phyloP scores from a whole-genome alignment of 2,888 invertebrate species.

The Rugalucina vietnamica region DNA sequence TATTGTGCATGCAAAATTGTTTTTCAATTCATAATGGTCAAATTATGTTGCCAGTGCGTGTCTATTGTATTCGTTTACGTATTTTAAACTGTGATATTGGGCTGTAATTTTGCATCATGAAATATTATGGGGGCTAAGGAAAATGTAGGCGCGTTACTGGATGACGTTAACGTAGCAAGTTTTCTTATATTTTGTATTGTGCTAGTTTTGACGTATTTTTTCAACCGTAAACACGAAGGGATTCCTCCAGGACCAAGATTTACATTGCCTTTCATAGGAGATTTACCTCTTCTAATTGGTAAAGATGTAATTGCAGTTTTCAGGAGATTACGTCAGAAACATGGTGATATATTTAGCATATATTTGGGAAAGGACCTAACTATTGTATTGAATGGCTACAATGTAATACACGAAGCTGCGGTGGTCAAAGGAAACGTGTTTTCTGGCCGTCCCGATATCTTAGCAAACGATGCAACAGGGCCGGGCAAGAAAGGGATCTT shows the following conservation, averaged over 20 bases:
- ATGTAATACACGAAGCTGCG: neutral
- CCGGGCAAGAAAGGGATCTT: conserved; percentile 26
- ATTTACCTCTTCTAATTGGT: conserved; percentile 9
- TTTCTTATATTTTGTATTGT: too few relatives aligned
- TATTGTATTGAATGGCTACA: neutral
- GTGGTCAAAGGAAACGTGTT: neutral
- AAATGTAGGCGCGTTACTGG: too few relatives aligned
- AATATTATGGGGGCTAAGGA: too few relatives aligned
- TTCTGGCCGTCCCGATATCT: neutral
- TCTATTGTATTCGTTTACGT: too few relatives aligned
- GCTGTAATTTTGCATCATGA: too few relatives aligned
- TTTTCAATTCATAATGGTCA: too few relatives aligned
- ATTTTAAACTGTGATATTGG: too few relatives aligned
- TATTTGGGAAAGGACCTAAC: neutral
- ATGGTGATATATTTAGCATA: neutral
- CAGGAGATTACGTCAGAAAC: too few relatives aligned
- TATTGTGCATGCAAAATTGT: too few relatives aligned
- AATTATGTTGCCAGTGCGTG: too few relatives aligned
- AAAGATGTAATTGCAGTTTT: neutral
- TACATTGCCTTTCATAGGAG: conserved; percentile 24
- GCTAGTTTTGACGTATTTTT: too few relatives aligned
- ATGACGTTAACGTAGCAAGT: too few relatives aligned
- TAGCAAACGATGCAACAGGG: neutral
- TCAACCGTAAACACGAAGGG: neutral
- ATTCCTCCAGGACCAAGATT: conserved; percentile 28